Percentiles rank a stretch among this genome's conserved stretches.
Conservation (phyloP, 2,113 vertebrate genomes). For the Alosa alosa region DNA sequence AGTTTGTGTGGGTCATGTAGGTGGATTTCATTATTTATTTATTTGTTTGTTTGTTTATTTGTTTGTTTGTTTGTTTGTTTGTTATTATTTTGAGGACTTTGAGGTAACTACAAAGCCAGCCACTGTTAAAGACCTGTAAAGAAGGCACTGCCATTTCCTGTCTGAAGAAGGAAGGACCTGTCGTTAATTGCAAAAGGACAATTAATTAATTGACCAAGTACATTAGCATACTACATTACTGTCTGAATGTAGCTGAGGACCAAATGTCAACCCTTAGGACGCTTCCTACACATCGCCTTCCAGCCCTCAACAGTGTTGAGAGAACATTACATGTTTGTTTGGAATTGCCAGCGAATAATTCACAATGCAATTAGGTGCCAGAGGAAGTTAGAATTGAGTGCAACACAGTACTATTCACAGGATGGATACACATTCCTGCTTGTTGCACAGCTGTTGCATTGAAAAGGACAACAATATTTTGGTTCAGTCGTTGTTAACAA, state of each 20-base stretch:
- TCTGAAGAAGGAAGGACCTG: conserved; percentile 59
- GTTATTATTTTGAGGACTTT: background rate
- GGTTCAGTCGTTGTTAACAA: no score
- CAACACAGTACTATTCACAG: background rate
- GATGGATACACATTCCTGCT: background rate
- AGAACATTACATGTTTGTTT: conserved; percentile 41
- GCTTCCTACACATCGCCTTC: conserved; percentile 38
- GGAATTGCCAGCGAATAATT: conserved; percentile 52
- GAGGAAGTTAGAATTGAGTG: background rate
- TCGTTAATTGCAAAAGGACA: conserved; percentile 56
- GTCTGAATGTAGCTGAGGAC: conserved; percentile 54
- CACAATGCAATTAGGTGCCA: conserved; percentile 39
- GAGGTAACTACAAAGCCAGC: conserved; percentile 55
- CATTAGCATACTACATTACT: conserved; percentile 48
- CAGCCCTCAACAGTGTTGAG: conserved; percentile 35
- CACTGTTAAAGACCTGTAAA: conserved; percentile 73
- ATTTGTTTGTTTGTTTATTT: no score
- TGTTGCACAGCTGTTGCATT: no score
- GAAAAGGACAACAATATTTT: no score
- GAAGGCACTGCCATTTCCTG: conserved; percentile 67
- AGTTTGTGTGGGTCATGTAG: background rate
- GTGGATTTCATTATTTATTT: background rate
- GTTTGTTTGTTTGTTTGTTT: background rate
- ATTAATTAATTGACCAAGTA: conserved; percentile 24
- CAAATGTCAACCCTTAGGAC: background rate